Base-by-base conservation (phyloP, 2,113 vertebrate genomes). In the Mellivora capensis region DNA sequence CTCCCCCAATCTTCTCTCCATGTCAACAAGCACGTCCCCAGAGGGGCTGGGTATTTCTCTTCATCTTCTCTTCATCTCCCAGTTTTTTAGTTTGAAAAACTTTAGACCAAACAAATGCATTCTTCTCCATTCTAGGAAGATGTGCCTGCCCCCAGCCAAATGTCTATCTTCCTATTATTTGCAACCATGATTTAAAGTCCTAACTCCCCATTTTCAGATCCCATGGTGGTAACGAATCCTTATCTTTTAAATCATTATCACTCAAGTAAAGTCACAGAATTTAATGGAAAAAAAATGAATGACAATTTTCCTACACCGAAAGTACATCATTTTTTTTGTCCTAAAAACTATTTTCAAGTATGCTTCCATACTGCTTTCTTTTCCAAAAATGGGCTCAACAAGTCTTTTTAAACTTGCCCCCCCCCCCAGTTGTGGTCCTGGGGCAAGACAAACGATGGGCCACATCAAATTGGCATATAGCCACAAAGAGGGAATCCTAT, bases 211-310 rank as follows among this genome's bases (percentile, higher is more conserved):
- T 69, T 89, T 49, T 87, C 59, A 49, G 59, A 87, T 76, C 6
- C 21, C 34, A 83, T 61, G 7, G 92, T 39, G 25, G 72, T 81
- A 62, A 80, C 7, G 3, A 80, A 7, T 74, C 27, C 59, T 67
- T 86, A 90, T 25, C 21, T 87, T 92, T 88, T 71, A 96, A 95
- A 94, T 84, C 9, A 11, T 87, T 72, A 59, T 79, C 57, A 61
- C 6, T 90, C 90, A 69, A 44, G 52, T 88, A 67, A 84, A 91
- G 18, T 91, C 20, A 93, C 34, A 76, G 62, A 81, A 69, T 6
- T 84, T 93, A 59, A 61, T 11, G 84, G 57, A 47, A 57, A 84
- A 96, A 95, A 34, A 20, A 20, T 61, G 31, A 94, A 88, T 84
- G 82, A 80, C 71, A 80, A 47, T 80, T 96, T 95, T 62, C 54